Evolutionary conservation across 1,140 invertebrate genomes (phyloP).

Genomic region (Oedothorax gibbosus): DNA sequence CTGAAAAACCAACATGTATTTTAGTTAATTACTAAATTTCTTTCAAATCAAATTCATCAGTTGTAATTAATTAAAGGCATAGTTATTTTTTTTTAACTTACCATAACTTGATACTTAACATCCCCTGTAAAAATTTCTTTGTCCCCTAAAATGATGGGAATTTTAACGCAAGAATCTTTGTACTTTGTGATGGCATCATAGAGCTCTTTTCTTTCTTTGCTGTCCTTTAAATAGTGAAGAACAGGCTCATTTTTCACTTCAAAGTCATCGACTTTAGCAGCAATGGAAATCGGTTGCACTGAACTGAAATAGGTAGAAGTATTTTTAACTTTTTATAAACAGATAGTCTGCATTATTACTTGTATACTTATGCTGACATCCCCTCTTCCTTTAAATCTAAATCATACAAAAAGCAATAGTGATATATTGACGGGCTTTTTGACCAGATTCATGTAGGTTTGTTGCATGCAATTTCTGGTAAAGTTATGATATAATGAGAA

Average conservation of each 20-base stretch:
- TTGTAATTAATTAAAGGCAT: constrained; percentile 5
- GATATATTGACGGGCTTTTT: too few species aligned
- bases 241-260: constrained; percentile 84
- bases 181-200: constrained; percentile 79
- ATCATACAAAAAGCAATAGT: not conserved
- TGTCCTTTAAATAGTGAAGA: constrained; percentile 83
- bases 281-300: constrained; percentile 46
- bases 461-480: too few species aligned
- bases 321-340: not conserved
- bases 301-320: not conserved
- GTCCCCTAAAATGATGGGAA: constrained; percentile 93
- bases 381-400: too few species aligned
- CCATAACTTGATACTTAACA: constrained; percentile 81
- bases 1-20: constrained; percentile 68
- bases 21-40: not conserved
- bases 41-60: not conserved
- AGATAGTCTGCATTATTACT: not conserved
- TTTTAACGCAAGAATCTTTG: constrained; percentile 78
- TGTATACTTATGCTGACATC: too few species aligned
- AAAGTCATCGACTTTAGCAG: constrained; percentile 75
- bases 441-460: too few species aligned
- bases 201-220: constrained; percentile 82
- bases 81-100: constrained; percentile 66
- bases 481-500: too few species aligned
- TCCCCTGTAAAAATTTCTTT: constrained; percentile 83